Base-by-base conservation (phyloP, 2,888 invertebrate genomes). In the Hydrotaea cyrtoneurina region DNA sequence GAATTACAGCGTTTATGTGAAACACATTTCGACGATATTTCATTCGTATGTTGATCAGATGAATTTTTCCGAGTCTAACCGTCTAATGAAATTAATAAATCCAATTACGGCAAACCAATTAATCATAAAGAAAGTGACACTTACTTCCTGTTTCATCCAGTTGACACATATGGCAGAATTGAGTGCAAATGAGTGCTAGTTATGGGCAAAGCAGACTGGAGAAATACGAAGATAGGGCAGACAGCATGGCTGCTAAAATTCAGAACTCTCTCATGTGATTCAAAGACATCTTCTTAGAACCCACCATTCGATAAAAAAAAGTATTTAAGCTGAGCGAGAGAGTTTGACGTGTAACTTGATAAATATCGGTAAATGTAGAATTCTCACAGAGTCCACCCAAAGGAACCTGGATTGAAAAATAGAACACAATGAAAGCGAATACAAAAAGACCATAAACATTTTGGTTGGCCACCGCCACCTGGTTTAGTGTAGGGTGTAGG, bases 211-310 rank as follows among this genome's bases (percentile, higher is more conserved):
- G 76, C n/a, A 17, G 80, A 77, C 23, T 87, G 87, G 5, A 88
- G 50, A 31, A 86, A 82, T 85, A 86, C 13, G 86, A 82, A 2
- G 76, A 78, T 23, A 82, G 73, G 0, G 78, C 77, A 0, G 86
- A 75, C 66, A 88, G 86, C n/a, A 87, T 23, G 15, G 88, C 46
- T 87, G 87, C 0, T 74, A 80, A 59, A 87, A 87, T 50, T 83
- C 75, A 75, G 26, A 78, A 73, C 15, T 86, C 73, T 50, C 82
- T 82, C 0, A 87, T 76, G n/a, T 78, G 73, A 55, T 72, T 36
- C 26, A 88, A 46, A n/a, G 80, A 50, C 2, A 82, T 86, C n/a
- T n/a, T 80, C 46, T 73, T 86, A 19, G 79, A 79, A 19, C 50
- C 80, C 23, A 81, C 87, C n/a, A 87, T n/a, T n/a, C n/a, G n/a